Evolutionary conservation across 2,888 invertebrate genomes (phyloP), one percentile per base, ranked within the genome.

Genomic region (Rapana venosa): DNA sequence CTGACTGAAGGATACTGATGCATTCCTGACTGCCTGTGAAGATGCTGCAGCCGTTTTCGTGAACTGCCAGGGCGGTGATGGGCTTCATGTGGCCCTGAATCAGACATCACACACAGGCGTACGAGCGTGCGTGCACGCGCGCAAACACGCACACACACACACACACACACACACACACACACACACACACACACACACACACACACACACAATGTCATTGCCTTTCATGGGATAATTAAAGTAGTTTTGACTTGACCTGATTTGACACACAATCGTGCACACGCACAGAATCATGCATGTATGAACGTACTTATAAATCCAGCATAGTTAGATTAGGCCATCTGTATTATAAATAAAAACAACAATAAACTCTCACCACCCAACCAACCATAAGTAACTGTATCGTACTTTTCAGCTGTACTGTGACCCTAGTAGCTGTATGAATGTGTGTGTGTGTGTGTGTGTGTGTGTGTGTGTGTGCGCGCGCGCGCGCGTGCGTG

Each of bases 11-110:
- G 96, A 96, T 95, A 96, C 96, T 98, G 61, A 99, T 98, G 5
- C 99, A 99, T 95, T 99, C 99, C 94, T 98, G 98, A 93, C 98
- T 98, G 22, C 98, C 99, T 0, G 99, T 99, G 96, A 98, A 99
- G 91, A 99, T 97, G 30, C 97, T 97, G 87, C 97, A 97, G 90
- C 97, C 97, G 95, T 96, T 95, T 20, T 92, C 90, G 93, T 97
- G 97, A 83, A 98, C 96, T 0, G 98, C 97, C 94, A 99, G 97
- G 70, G 98, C 98, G 0, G 99, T 99, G 93, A 99, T 98, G 0
- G 99, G 99, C 96, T 99, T 99, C 96, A 99, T 99, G 96, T 99
- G 99, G 0, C 99, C 99, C 97, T 97, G 95, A 88, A 96, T 47
- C 47, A 66, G 1, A 66, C 66, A 66, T 13, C 17, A 66, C 47